Evolutionary conservation across 2,888 invertebrate species (phyloP), one percentile per base, ranked within the genome.

Genomic region (Zelleria hepariella): DNA sequence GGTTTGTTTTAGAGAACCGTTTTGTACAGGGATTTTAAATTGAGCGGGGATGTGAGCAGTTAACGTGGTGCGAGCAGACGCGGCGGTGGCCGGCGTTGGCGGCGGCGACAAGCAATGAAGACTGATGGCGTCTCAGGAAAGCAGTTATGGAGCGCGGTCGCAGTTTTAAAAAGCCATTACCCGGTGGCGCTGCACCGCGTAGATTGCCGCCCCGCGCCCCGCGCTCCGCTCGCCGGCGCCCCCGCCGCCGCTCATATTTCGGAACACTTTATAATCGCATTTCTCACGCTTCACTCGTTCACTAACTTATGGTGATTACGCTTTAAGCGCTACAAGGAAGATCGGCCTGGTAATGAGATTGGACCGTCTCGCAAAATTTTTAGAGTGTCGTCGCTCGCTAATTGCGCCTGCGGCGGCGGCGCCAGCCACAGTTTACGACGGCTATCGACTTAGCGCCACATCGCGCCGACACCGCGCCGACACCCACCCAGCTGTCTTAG

Each of bases 21-120:
- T 42, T 8, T 42, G 26, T 18, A 10, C 18, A 49, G 48, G 21
- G 23, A 26, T 57, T 42, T 42, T n/a, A 26, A 27, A 32, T 58
- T 57, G 10, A 25, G 77, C 72, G 67, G 66, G 66, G 75, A 76
- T 76, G 79, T 77, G 79, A 80, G 77, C 79, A 83, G 84, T 84
- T 84, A 84, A 82, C 85, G 82, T 82, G 78, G 78, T 61, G 65
- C 68, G 66, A 69, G 70, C 62, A 64, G 68, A 68, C 80, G 80
- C 78, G 75, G 74, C 71, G 75, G 79, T 79, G 74, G 71, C 74
- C 79, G 79, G 79, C 67, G 73, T 74, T 77, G 78, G 78, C 20
- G 78, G 84, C 79, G 89, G 78, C 85, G 89, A 90, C 89, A 90
- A 86, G 85, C 90, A 90, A 89, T 89, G 88, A 86, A 86, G 87